These are phyloP conservation scores for Sylvilagus bachmani DNA, from an alignment of 2,113 vertebrate species.

Conservation along the genomic window DNA sequence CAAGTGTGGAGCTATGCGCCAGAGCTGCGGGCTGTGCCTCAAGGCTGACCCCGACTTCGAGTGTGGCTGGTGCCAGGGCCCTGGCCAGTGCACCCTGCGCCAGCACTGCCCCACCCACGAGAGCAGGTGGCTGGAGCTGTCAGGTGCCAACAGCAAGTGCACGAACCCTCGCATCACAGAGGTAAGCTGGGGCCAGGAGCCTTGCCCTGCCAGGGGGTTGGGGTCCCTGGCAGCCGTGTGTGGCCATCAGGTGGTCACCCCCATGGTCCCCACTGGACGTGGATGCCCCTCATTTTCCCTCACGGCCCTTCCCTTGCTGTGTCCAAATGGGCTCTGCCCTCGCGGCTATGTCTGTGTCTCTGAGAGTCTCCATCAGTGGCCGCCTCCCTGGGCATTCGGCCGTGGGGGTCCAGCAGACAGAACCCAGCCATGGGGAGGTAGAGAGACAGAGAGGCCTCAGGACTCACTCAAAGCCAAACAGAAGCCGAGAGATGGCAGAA, in stretches of 20 bases:
- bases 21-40: constrained; percentile 98
- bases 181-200: constrained; percentile 86
- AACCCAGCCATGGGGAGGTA: not conserved
- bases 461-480: not conserved
- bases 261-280: accelerated
- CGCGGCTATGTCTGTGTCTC: not conserved
- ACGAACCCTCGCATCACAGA: constrained; percentile 97
- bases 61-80: constrained; percentile 97
- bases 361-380: accelerated
- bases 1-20: constrained; percentile 96
- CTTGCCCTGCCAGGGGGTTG: constrained; percentile 89
- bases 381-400: not conserved
- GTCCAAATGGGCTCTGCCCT: not conserved
- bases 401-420: accelerated
- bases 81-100: constrained; percentile 94
- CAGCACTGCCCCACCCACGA: constrained; percentile 96
- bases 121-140: constrained; percentile 95
- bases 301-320: not conserved
- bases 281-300: not conserved
- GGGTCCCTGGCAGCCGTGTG: constrained; percentile 83
- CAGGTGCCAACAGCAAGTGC: constrained; percentile 96
- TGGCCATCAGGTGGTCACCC: accelerated
- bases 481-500: not conserved
- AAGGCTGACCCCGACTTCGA: constrained; percentile 97
- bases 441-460: not conserved